Evolutionary conservation across 2,888 invertebrate genomes (phyloP).

Genomic region (Unio delphinus): DNA sequence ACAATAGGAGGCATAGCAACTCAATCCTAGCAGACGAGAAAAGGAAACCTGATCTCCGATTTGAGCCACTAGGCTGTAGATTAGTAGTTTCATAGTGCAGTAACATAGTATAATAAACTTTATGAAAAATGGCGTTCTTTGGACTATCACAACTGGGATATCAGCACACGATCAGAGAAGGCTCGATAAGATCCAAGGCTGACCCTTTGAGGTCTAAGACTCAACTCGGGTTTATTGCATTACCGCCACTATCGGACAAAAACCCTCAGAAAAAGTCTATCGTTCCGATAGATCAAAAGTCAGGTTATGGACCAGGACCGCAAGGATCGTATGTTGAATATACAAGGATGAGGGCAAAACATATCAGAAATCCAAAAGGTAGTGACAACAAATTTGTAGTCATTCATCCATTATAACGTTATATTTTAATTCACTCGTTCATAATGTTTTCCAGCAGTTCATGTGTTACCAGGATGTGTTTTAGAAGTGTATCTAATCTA

Average conservation of each 20-base stretch:
- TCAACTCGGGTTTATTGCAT: constrained; percentile 57
- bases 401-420: not conserved
- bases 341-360: constrained; percentile 63
- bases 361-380: constrained; percentile 64
- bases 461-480: no score
- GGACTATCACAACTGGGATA: constrained; percentile 68
- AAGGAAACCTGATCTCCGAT: no score
- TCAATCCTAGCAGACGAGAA: constrained; percentile 11
- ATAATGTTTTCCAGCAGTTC: not conserved
- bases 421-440: no score
- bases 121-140: constrained; percentile 65
- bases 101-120: no score
- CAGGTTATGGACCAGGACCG: constrained; percentile 64
- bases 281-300: constrained; percentile 60
- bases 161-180: constrained; percentile 67
- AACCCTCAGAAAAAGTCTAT: constrained; percentile 55
- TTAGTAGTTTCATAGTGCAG: no score
- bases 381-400: constrained; percentile 1
- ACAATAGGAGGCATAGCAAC: constrained; percentile 36
- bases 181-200: constrained; percentile 46
- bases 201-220: constrained; percentile 52
- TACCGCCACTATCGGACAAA: constrained; percentile 60
- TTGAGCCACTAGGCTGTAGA: no score
- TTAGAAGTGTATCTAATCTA: no score
- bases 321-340: constrained; percentile 64